Percentiles rank a stretch among this genome's conserved stretches.
Conservation (phyloP, 37 sponge, comb jelly and placozoan species). For the Corticium candelabrum region DNA sequence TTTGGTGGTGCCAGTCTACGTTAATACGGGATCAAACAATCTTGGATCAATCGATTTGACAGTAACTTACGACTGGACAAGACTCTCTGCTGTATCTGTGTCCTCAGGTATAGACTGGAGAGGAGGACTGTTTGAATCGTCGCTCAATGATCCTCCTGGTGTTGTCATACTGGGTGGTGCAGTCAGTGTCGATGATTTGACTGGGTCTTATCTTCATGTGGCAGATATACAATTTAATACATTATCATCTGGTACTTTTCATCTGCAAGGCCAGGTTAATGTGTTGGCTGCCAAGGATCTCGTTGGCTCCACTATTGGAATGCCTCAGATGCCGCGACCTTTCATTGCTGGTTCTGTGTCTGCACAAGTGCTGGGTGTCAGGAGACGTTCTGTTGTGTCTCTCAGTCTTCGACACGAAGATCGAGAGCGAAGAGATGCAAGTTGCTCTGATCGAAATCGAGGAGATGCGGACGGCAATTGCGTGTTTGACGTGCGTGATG, state of each 20-base stretch:
- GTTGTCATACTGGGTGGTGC: background rate
- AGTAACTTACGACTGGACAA: background rate
- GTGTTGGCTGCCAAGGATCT: conserved; percentile 10
- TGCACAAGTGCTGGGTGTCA: background rate
- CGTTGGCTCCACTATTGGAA: conserved; percentile 33
- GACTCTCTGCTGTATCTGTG: background rate
- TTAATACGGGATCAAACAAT: background rate
- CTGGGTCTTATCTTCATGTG: background rate
- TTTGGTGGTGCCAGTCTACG: background rate
- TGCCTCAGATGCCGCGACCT: conserved; percentile 23
- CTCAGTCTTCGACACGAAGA: no score
- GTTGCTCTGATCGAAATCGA: background rate
- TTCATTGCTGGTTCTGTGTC: conserved; percentile 9
- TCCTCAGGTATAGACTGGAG: background rate
- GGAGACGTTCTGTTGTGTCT: conserved; percentile 35
- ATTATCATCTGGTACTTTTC: background rate
- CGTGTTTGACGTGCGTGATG: conserved; percentile 51
- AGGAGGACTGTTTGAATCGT: background rate
- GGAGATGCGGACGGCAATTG: conserved; percentile 71
- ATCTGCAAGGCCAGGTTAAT: background rate
- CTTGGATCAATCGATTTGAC: background rate
- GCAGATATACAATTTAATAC: background rate
- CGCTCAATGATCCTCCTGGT: background rate
- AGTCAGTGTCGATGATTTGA: background rate
- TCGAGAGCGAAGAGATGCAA: background rate